Conservation (phyloP, 2,113 vertebrate species). For the Euleptes europaea region DNA sequence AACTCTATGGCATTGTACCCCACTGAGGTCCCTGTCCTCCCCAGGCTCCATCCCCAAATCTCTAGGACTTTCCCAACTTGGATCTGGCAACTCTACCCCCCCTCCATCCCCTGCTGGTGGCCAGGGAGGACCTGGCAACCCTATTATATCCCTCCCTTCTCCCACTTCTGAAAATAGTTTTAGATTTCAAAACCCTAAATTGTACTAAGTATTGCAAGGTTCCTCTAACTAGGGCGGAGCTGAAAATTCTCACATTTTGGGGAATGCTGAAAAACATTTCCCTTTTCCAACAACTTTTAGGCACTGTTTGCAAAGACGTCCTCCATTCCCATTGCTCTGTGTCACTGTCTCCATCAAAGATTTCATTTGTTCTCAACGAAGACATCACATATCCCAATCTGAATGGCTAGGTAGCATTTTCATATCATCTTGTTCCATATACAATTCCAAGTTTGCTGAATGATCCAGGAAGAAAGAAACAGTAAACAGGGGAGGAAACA, state of each 20-base stretch:
- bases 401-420: background rate
- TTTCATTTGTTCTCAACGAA: background rate
- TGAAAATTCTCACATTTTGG: too few species aligned
- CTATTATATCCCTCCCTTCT: background rate
- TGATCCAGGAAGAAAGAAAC: background rate
- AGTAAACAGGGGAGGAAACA: background rate
- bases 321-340: background rate
- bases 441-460: background rate
- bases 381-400: background rate
- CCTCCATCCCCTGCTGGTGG: too few species aligned
- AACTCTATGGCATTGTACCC: too few species aligned
- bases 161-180: background rate
- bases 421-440: background rate
- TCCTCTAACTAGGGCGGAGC: too few species aligned
- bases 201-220: too few species aligned
- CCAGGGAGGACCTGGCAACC: too few species aligned
- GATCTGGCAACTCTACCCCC: too few species aligned
- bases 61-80: too few species aligned
- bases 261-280: background rate
- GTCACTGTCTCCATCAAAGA: background rate
- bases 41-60: too few species aligned
- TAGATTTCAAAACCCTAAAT: too few species aligned
- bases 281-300: background rate
- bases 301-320: background rate
- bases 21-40: too few species aligned